phyloP scores from a whole-genome alignment of 2,888 invertebrate genomes.

The Eupithecia centaureata region DNA sequence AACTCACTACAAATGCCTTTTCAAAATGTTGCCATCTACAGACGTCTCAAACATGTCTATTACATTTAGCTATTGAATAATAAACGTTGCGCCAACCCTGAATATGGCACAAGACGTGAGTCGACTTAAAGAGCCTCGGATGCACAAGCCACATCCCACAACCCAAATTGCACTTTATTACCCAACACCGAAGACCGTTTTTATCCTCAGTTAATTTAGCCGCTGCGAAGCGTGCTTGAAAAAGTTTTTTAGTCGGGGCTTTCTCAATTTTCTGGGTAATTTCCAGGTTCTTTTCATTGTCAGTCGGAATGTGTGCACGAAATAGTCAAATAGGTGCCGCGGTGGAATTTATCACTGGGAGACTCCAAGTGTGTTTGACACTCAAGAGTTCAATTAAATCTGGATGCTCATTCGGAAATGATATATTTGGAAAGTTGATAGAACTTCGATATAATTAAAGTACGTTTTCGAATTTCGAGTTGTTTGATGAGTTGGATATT shows the following conservation, averaged over 20 bases:
- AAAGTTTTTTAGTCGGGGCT: slow-evolving; percentile 65
- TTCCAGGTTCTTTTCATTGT: slow-evolving; percentile 62
- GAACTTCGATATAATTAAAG: slow-evolving; percentile 33
- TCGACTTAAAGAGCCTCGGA: slow-evolving; percentile 54
- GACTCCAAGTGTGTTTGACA: slow-evolving; percentile 42
- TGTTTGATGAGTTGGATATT: slow-evolving; percentile 24
- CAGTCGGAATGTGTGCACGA: slow-evolving; percentile 66
- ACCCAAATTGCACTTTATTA: slow-evolving; percentile 65
- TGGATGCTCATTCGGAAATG: slow-evolving; percentile 35
- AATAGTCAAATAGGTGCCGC: slow-evolving; percentile 59
- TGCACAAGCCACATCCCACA: slow-evolving; percentile 52
- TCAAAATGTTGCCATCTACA: slow-evolving; percentile 41
- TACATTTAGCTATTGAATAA: slow-evolving; percentile 75
- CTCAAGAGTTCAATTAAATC: slow-evolving; percentile 34
- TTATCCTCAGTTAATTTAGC: slow-evolving; percentile 49
- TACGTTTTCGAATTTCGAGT: slow-evolving; percentile 20
- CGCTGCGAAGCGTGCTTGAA: slow-evolving; percentile 44
- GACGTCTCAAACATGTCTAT: slow-evolving; percentile 63
- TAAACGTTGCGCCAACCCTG: slow-evolving; percentile 65
- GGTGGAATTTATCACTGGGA: slow-evolving; percentile 61
- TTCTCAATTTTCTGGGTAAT: slow-evolving; percentile 65
- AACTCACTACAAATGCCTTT: slow-evolving; percentile 42
- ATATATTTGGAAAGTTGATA: slow-evolving; percentile 42
- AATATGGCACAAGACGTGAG: slow-evolving; percentile 67
- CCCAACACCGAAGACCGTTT: slow-evolving; percentile 48